These are phyloP conservation scores for Enteromius unitaeniatus DNA, from an alignment of 2,797 vertebrate species.

Conservation along the genomic window DNA sequence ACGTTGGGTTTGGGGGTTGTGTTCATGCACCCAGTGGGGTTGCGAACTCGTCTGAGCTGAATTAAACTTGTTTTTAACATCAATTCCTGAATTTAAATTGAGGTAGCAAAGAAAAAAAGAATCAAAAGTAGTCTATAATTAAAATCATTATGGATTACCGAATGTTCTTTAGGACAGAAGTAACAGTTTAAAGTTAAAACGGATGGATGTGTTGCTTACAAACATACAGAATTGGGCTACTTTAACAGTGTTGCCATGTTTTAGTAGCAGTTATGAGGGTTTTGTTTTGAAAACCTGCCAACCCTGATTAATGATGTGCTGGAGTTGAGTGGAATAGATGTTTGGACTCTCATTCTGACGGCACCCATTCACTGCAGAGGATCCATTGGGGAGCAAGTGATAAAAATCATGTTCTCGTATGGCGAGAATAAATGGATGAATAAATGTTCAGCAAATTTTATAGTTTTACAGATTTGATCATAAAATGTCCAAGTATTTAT, in stretches of 20 bases:
- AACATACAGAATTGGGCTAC: too few relatives aligned
- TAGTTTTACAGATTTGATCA: neutral
- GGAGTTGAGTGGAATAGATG: neutral
- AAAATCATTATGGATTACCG: neutral
- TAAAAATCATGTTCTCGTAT: neutral
- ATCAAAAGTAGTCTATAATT: constrained; percentile 2
- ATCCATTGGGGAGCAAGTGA: neutral
- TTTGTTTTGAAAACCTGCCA: too few relatives aligned
- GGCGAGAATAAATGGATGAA: neutral
- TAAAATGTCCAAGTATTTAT: neutral
- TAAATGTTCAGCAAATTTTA: neutral
- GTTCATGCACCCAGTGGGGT: neutral
- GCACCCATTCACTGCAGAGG: neutral
- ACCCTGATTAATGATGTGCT: neutral
- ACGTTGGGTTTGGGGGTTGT: neutral
- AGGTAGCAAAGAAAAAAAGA: neutral
- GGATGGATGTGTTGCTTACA: neutral
- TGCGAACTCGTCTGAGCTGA: neutral
- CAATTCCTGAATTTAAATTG: neutral
- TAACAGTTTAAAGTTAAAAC: neutral
- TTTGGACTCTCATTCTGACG: neutral
- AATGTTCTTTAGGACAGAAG: neutral
- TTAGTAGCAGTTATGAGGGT: too few relatives aligned
- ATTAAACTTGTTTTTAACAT: neutral
- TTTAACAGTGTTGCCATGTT: too few relatives aligned